These are phyloP conservation scores for Schizopygopsis pylzovi DNA, from an alignment of 2,797 vertebrate species.

Conservation along the genomic window DNA sequence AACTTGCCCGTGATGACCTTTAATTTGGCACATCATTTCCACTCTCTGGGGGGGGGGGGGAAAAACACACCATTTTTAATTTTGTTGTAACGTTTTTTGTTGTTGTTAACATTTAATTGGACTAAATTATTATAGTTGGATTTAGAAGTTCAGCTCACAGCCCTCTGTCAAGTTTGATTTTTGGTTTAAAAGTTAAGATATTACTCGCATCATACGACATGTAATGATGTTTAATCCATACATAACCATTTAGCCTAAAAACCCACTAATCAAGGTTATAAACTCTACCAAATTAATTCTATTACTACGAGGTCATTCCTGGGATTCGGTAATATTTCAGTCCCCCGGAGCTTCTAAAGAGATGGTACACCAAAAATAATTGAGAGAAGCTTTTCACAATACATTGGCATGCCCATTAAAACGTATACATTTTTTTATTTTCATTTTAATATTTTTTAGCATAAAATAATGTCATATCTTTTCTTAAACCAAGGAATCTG, in stretches of 20 bases:
- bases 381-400: too few relatives aligned
- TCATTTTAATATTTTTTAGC: too few relatives aligned
- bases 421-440: too few relatives aligned
- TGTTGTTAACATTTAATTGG: background rate
- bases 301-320: too few relatives aligned
- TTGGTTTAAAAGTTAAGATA: background rate
- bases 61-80: background rate
- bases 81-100: background rate
- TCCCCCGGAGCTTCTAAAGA: too few relatives aligned
- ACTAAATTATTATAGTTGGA: background rate
- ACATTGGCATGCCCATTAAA: too few relatives aligned
- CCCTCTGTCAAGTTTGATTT: background rate
- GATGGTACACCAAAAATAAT: too few relatives aligned
- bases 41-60: background rate
- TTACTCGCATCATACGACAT: background rate
- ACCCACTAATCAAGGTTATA: background rate
- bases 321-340: too few relatives aligned
- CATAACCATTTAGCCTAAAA: background rate
- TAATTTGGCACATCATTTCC: background rate
- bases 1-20: background rate
- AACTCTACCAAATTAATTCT: background rate
- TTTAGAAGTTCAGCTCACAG: background rate
- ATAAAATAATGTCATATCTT: too few relatives aligned
- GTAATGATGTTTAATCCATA: background rate
- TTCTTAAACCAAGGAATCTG: too few relatives aligned